A percentile compares a stretch with the other conserved stretches of the same genome.
Conservation (phyloP, 2,797 vertebrate species). For the Arvicola amphibius region DNA sequence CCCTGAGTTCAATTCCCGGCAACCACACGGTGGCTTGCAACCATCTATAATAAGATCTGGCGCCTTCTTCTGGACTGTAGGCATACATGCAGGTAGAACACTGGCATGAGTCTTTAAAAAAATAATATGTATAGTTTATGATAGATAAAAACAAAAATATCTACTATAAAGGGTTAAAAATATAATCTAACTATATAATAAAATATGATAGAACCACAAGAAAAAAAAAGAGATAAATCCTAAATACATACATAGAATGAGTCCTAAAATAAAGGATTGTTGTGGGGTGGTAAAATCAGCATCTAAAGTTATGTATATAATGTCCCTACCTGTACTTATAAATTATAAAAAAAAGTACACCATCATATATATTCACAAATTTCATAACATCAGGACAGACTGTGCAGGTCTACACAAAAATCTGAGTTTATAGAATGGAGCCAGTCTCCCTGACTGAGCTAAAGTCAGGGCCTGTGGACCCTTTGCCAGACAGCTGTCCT, state of each 20-base stretch:
- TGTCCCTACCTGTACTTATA: background rate
- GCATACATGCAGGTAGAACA: no score
- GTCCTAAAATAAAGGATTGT: background rate
- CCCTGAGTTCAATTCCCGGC: no score
- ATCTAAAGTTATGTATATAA: background rate
- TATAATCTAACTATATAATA: background rate
- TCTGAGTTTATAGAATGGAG: background rate
- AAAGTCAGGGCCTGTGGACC: background rate
- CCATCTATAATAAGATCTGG: no score
- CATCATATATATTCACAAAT: background rate
- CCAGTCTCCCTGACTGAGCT: background rate
- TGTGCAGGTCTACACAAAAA: background rate
- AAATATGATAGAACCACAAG: background rate
- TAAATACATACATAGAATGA: conserved; percentile 6
- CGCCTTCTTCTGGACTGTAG: no score
- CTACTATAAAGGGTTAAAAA: background rate
- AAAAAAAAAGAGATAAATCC: background rate
- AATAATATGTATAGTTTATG: background rate
- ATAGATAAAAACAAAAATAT: background rate
- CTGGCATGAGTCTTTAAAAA: background rate
- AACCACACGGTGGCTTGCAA: no score
- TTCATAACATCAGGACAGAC: background rate
- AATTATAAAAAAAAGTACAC: background rate
- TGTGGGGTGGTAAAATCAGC: background rate
- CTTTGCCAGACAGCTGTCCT: background rate